phyloP scores from a whole-genome alignment of 1,140 invertebrate species.

The Pachyrhynchus sulphureomaculatus region DNA sequence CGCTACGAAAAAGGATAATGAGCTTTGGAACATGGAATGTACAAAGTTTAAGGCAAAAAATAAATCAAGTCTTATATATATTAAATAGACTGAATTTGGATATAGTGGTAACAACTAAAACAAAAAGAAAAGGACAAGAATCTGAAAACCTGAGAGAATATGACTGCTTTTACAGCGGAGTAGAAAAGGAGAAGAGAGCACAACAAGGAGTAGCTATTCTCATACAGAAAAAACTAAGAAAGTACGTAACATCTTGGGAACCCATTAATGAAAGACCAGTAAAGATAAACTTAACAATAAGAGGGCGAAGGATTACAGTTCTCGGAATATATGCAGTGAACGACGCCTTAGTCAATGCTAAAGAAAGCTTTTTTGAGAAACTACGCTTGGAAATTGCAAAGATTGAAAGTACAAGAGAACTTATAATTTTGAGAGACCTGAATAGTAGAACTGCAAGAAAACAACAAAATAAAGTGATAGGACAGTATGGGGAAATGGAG shows the following conservation, averaged over 20 bases:
- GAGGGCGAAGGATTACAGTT: no score
- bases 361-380: slow-evolving; percentile 14
- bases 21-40: slow-evolving; percentile 11
- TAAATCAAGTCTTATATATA: neutral
- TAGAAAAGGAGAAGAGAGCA: neutral
- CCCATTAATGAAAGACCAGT: no score
- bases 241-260: no score
- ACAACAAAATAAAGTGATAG: neutral
- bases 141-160: slow-evolving; percentile 7
- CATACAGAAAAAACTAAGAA: no score
- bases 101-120: slow-evolving; percentile 3
- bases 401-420: slow-evolving; percentile 13
- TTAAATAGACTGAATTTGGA: neutral
- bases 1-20: slow-evolving; percentile 11
- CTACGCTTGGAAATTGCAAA: slow-evolving; percentile 7
- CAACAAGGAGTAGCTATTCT: neutral
- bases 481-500: neutral
- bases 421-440: slow-evolving; percentile 7
- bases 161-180: slow-evolving; percentile 1
- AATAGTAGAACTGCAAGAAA: slow-evolving; percentile 7
- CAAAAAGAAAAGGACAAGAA: slow-evolving; percentile 11
- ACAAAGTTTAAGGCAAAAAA: neutral
- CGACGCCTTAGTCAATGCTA: neutral
- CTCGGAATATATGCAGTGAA: slow-evolving; percentile 20
- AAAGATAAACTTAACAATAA: neutral